Conservation (phyloP, 2,113 vertebrate genomes). For the Gymnogyps californianus region DNA sequence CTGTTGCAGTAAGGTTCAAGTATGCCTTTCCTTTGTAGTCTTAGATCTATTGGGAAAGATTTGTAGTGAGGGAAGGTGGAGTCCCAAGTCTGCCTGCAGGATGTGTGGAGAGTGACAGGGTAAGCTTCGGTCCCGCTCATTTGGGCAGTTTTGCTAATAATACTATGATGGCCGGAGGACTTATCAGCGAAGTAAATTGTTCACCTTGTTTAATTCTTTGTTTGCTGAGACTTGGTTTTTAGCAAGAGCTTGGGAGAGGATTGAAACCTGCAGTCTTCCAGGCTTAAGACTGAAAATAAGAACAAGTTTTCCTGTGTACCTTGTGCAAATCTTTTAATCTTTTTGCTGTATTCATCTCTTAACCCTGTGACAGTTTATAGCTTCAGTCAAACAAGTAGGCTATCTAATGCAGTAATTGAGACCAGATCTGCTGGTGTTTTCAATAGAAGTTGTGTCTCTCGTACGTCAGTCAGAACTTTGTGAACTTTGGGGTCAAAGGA, state of each 20-base stretch:
- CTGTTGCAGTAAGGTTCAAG: not conserved
- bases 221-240: not conserved
- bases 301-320: not conserved
- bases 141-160: not conserved
- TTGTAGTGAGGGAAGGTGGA: not conserved
- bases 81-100: not conserved
- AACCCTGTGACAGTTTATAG: not conserved
- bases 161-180: rapidly evolving
- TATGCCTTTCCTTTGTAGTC: not conserved
- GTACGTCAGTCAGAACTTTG: not conserved
- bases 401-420: not conserved
- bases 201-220: not conserved
- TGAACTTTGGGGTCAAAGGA: not conserved
- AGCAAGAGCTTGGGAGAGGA: not conserved
- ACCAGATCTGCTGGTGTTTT: not conserved
- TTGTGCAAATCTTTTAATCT: not conserved
- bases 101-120: not conserved
- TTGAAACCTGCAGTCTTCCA: not conserved
- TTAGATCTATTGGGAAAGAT: not conserved
- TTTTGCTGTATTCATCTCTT: not conserved
- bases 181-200: not conserved
- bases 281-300: not conserved
- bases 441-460: not conserved
- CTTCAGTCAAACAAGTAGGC: not conserved
- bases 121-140: not conserved